A percentile compares a stretch with the other conserved stretches of the same genome.
These are phyloP conservation scores for Artibeus jamaicensis DNA, from an alignment of 2,797 vertebrate genomes.

Conservation along the genomic window DNA sequence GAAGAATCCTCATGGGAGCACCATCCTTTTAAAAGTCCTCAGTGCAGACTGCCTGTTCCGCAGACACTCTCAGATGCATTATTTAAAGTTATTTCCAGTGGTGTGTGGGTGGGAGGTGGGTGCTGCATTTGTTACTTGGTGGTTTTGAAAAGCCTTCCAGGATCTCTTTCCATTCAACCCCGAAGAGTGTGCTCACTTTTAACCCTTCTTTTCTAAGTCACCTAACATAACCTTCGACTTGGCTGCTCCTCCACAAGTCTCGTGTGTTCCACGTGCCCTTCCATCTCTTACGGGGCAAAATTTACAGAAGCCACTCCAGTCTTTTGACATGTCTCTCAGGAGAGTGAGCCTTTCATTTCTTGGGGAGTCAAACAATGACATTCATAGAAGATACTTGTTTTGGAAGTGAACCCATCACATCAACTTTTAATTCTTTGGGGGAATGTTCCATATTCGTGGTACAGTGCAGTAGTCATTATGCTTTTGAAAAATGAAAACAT, in stretches of 20 bases:
- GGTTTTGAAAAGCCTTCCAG: slow-evolving; percentile 71
- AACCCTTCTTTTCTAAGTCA: slow-evolving; percentile 21
- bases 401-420: neutral
- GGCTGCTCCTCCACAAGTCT: neutral
- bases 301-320: neutral
- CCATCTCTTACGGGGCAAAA: neutral
- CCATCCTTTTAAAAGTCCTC: slow-evolving; percentile 67
- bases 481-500: neutral
- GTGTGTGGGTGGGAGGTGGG: slow-evolving; percentile 76
- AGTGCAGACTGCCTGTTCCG: slow-evolving; percentile 59
- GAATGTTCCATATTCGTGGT: neutral
- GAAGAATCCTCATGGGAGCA: neutral
- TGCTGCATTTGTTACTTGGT: slow-evolving; percentile 69
- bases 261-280: neutral
- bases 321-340: neutral
- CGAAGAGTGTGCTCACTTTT: neutral
- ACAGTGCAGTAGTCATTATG: neutral
- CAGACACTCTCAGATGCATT: slow-evolving; percentile 70
- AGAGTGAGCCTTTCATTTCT: neutral
- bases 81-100: slow-evolving; percentile 82
- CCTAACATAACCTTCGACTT: neutral
- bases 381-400: neutral
- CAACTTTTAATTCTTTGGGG: neutral
- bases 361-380: neutral
- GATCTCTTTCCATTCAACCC: slow-evolving; percentile 48